Evolutionary conservation across 2,888 invertebrate species (phyloP), one percentile per base, ranked within the genome.

Genomic region (Oscheius sp.): DNA sequence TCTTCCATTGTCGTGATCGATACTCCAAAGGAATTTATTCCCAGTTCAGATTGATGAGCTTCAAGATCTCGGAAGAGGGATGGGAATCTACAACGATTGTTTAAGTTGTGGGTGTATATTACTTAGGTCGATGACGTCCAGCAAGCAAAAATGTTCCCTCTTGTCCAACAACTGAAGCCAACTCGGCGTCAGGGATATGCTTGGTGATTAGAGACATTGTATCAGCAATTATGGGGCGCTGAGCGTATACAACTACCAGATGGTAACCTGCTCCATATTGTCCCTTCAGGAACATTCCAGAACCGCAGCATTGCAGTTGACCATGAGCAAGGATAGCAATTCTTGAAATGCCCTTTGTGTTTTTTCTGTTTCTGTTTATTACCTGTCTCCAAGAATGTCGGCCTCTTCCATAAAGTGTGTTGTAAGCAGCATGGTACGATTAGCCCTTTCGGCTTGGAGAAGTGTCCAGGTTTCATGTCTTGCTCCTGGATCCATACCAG

Each of bases 351-450:
- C 23, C 21, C 1, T 12, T 29, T 3, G 13, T 29, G 59, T 29
- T 59, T 59, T 59, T 25, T 23, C 9, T 12, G 16, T 27, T 27
- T n/a, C 13, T 2, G 9, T 2, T 21, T 5, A 52, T 0, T 83
- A n/a, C n/a, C n/a, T 73, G 89, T 95, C 95, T 0, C 94, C 95
- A 1, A 95, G 91, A 53, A 93, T 91, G 89, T 95, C 95, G 0
- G 95, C 95, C 89, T 95, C 95, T 86, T 95, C 95, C 94, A 95
- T 95, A 88, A 94, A 94, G 89, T 95, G 94, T 0, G 94, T 94
- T 0, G 94, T 93, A 75, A 95, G 90, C 56, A 95, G 91, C 87
- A 95, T 92, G 0, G 94, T 93, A 35, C 80, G 52, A 23, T 75
- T 72, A 90, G 89, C 89, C 49, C 91, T 89, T 80, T 92, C 90